Evolutionary conservation across 2,113 vertebrate species (phyloP), one percentile per base, ranked within the genome.

Genomic region (Sitta europaea): DNA sequence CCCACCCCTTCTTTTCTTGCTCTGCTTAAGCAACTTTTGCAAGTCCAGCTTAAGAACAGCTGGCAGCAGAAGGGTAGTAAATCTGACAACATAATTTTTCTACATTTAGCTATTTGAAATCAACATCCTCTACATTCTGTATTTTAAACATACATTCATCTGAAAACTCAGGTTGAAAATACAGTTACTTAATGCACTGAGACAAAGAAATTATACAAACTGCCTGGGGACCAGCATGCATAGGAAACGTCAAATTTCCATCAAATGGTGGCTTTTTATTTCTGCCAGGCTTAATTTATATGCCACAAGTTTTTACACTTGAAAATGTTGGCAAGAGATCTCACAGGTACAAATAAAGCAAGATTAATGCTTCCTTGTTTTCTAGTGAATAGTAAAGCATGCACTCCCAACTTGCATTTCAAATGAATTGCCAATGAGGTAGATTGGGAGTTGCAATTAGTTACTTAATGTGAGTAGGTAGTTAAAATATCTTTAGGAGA

Each of bases 291-390:
- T 95, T 95, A 77, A 94, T 97, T 96, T 96, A 92, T 78, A 91
- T 92, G 83, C 95, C 84, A 90, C 35, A 50, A 90, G 57, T 53
- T 96, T 94, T 91, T 81, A 79, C 54, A 82, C 77, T 93, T 90
- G 84, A 82, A 95, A 95, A 91, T 87, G 80, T 12, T 95, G 94
- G 90, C 94, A 91, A 86, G 93, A 90, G 91, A 93, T 94, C 96
- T 95, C 94, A 68, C 58, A 96, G 93, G 95, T 91, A 85, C 74
- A 96, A 91, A 95, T 96, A 96, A 96, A 97, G 87, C 78, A 96
- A 95, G 94, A 96, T 97, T 95, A 96, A 96, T 96, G 84, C 67
- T 92, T 87, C 87, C 87, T 94, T 91, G 77, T 94, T 96, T 96
- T 87, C 88, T 62, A 50, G 71, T 88, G 84, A 92, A 88, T 92